Base-by-base conservation (phyloP, 2,113 vertebrate genomes). In the Sander vitreus region DNA sequence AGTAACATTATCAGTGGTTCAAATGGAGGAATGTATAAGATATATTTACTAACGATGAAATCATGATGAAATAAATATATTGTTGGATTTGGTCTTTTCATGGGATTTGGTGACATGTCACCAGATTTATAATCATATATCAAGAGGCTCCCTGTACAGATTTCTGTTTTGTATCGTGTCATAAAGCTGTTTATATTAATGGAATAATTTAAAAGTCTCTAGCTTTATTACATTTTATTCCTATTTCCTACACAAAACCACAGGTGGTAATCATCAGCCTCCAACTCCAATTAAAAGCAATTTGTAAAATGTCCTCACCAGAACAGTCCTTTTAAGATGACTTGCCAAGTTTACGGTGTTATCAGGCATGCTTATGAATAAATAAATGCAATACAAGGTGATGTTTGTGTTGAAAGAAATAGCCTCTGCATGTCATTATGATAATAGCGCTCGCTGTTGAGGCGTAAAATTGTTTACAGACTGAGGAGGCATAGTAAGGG, bases 291-390 rank as follows among this genome's bases (percentile, higher is more conserved):
- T 76, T 80, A 74, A 85, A 85, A 76, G 53, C 18, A 81, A 80
- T 86, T 85, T 67, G 39, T 77, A 45, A 78, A 84, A 81, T 81
- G 65, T 33, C 43, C 25, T 71, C 39, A 45, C 21, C 18, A 16
- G 23, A 33, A 43, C 21, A 1, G 25, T 39, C 48, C 19, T 73
- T 80, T 55, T 12, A 13, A 19, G 57, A 78, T 6, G 75, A 60
- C 43, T 68, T 45, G 33, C 64, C 54, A 23, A 63, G 76, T 54
- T 80, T 73, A 57, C 36, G 33, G 71, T 66, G 48, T 84, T 74
- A 27, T 66, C 83, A 79, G 69, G 54, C 79, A 79, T 89, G 86
- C 81, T 80, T 27, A 36, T 89, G 88, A 88, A 92, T 88, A 83
- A 89, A 78, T 54, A 91, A 65, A 71, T 23, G 11, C 63, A 84